Base-by-base conservation (phyloP, 2,888 invertebrate genomes). In the Mythimna impura region DNA sequence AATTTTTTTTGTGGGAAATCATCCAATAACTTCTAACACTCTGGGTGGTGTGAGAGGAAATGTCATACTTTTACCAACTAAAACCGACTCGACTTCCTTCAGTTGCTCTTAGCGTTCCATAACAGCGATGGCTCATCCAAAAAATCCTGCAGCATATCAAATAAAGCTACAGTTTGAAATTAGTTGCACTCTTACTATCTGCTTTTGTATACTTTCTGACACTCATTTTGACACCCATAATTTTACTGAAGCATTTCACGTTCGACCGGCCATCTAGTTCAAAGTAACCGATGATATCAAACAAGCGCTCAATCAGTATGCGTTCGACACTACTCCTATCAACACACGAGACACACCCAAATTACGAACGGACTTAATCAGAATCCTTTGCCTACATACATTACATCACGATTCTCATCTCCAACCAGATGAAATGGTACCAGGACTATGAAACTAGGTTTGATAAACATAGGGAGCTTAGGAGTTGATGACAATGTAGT, bases 401-500 rank as follows among this genome's bases (percentile, higher is more conserved):
- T 66, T 58, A 66, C 54, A 22, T 20, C 54, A 12, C 43, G 30
- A 47, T 60, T 47, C 52, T 63, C 63, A 63, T 60, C 63, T 50
- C 36, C 30, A 36, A 62, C 25, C 43, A n/a, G 64, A 20, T 50
- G 55, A 66, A 80, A 77, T 62, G n/a, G n/a, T 62, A 80, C 61
- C 50, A 77, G 75, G 69, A 58, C 76, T 81, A 66, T 55, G 77
- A 66, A 81, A 66, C 62, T 70, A 71, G 65, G 64, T 76, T 80
- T 80, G 54, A 67, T 81, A 81, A 76, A 77, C 80, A 77, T 80
- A 62, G 43, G 43, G 25, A 75, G 76, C 66, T 77, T 80, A 80
- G 75, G 47, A 73, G 80, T 80, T 77, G 80, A 77, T 75, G 80
- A 77, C 76, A 77, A 75, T 75, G 61, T 75, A 77, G 66, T 80